Evolutionary conservation across 2,797 vertebrate species (phyloP).

Genomic region (Gadopsis bispinosus): DNA sequence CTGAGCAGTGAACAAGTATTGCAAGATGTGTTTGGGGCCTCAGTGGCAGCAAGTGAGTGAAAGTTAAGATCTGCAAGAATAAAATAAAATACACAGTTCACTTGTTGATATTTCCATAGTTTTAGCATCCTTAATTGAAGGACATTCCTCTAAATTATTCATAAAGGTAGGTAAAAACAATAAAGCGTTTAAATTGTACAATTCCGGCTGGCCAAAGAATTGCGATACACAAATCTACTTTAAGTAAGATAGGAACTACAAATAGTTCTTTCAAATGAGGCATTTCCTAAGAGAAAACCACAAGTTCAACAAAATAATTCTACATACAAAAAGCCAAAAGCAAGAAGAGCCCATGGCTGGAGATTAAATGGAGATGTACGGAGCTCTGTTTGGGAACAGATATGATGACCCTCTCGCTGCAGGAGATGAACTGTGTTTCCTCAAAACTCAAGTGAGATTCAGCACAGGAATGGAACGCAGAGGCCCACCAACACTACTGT

Average conservation of each 20-base stretch:
- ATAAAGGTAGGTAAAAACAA: background rate
- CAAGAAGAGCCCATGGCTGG: background rate
- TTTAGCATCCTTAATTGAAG: background rate
- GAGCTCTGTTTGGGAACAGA: conserved; percentile 42
- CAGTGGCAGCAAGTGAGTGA: background rate
- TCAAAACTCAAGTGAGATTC: conserved; percentile 2
- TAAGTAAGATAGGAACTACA: background rate
- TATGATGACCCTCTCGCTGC: conserved; percentile 14
- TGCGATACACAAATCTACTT: background rate
- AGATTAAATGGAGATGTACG: conserved; percentile 19
- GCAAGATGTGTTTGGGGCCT: background rate
- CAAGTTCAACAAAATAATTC: background rate
- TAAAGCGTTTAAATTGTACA: background rate
- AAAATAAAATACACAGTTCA: background rate
- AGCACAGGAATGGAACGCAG: conserved; percentile 14
- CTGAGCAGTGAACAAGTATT: background rate
- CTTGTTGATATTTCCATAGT: background rate
- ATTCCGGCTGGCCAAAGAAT: background rate
- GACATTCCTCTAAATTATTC: background rate
- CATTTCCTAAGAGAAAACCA: background rate
- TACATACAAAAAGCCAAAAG: background rate
- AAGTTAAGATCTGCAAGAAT: background rate
- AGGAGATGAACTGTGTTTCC: conserved; percentile 6
- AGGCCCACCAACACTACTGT: conserved; percentile 12
- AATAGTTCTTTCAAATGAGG: background rate